Conservation (phyloP, 2,113 vertebrate species). For the Bothrops jararaca region DNA sequence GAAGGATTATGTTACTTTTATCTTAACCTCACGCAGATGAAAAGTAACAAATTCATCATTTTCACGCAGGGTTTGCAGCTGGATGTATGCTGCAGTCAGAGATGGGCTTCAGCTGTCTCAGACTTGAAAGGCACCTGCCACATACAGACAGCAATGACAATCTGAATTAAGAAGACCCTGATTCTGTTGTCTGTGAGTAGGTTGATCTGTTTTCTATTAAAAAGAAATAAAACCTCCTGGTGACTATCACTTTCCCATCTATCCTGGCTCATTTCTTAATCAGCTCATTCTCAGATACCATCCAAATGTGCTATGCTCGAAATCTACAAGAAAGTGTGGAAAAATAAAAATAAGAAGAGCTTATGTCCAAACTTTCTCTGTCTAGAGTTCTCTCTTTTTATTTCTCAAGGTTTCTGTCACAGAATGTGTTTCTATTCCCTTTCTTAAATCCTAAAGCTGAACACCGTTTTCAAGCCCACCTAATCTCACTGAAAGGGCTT, state of each 20-base stretch:
- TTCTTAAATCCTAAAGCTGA: not conserved
- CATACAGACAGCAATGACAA: not conserved
- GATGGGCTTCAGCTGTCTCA: not conserved
- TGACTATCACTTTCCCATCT: not conserved
- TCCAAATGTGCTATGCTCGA: not conserved
- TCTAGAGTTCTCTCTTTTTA: not conserved
- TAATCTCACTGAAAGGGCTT: not conserved
- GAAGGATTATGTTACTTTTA: conserved; percentile 31
- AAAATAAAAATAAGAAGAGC: not conserved
- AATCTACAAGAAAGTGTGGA: not conserved
- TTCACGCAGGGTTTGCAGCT: not conserved
- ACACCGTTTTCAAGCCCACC: not conserved
- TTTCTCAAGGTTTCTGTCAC: not conserved
- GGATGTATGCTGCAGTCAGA: not conserved
- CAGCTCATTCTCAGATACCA: not conserved
- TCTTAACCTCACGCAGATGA: conserved; percentile 3
- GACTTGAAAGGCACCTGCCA: not conserved
- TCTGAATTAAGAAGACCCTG: not conserved
- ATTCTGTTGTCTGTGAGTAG: conserved; percentile 4
- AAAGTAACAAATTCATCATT: conserved; percentile 34
- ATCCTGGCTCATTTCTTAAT: not conserved
- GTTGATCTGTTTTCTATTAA: not conserved
- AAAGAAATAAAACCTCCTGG: not conserved
- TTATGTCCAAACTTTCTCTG: not conserved
- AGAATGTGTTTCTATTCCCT: not conserved